Evolutionary conservation across 2,888 invertebrate species (phyloP), one percentile per base, ranked within the genome.

Genomic region (Leucozona laternaria): DNA sequence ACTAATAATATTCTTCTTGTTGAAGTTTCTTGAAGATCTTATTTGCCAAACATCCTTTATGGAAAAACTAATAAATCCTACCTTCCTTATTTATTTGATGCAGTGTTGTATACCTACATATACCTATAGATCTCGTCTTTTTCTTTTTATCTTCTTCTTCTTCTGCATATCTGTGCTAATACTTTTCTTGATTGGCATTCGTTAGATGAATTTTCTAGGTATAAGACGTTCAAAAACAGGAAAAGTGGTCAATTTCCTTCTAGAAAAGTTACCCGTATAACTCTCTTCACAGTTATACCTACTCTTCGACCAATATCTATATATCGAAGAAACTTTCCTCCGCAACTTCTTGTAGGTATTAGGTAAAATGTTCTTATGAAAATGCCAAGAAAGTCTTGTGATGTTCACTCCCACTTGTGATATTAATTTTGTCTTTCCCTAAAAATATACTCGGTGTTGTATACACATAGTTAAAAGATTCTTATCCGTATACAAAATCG

Each of bases 171-270:
- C 50, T 43, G 31, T 45, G 25, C 62, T 37, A 71, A 40, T 45
- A 76, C 66, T 84, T 72, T 71, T 50, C 79, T 66, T 84, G 79
- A 84, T 84, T 79, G 84, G 71, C 84, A 58, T 76, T 72, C 58
- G 64, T 79, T 79, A 40, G 53, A 55, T 60, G 71, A 45, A 22
- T 28, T 72, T 28, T 72, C 45, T 28, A 17, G 15, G 50, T 25
- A 15, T 31, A 45, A n/a, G 5, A 15, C 2, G 7, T 22, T 28
- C 7, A 22, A 64, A 60, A 64, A 60, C 82, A 72, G 82, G 82
- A 78, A 78, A 66, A 83, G 68, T 72, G 77, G 82, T 78, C 82
- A 83, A 78, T 78, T 83, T 83, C 78, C 82, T 73, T 60, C 8
- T 1, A 8, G 34, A 60, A 72, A 66, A 64, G 13, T 43, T 75